Evolutionary conservation across 2,113 vertebrate species (phyloP), one percentile per base, ranked within the genome.

Genomic region (Rhinolophus sinicus): DNA sequence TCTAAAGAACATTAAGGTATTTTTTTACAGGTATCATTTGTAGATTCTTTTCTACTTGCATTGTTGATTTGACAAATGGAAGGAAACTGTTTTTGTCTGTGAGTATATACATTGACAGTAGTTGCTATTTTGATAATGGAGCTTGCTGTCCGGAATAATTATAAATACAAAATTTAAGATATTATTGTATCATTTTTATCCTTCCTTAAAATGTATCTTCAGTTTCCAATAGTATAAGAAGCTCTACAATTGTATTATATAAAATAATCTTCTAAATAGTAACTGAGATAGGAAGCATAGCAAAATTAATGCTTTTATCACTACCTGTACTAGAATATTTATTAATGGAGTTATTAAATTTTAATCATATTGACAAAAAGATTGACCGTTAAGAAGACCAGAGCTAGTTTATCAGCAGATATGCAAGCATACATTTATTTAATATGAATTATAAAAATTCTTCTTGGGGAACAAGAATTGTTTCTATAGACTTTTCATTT

Each of bases 11-110:
- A 89, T 44, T 26, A 77, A 83, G 24, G 33, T 52, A 58, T 33
- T 93, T 82, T 72, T 93, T 84, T 64, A 21, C 62, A 70, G 88
- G 44, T 94, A 77, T 67, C 28, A 40, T 77, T 82, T 69, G 35
- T 86, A 72, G 62, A 82, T 77, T 95, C 56, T 62, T 94, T 89
- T 60, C 65, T 77, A 2, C 40, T 72, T 93, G 50, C 14, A 69
- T 76, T 96, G 88, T 84, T 94, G 88, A 90, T 92, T 94, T 92
- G n/a, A 90, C 64, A 93, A 95, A 95, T 95, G 88, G 85, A 90
- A 94, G 78, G 35, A 92, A 93, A 65, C 72, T 82, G 22, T 62
- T 92, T 84, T 91, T 58, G 19, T 67, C 69, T 83, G 5, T 73
- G 30, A 82, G 22, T 67, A 6, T 75, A 50, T 67, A 54, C 28